A percentile compares a stretch with the other conserved stretches of the same genome.
These are phyloP conservation scores for Alloscopus bannaensis DNA, from an alignment of 2,888 invertebrate genomes.

Conservation along the genomic window DNA sequence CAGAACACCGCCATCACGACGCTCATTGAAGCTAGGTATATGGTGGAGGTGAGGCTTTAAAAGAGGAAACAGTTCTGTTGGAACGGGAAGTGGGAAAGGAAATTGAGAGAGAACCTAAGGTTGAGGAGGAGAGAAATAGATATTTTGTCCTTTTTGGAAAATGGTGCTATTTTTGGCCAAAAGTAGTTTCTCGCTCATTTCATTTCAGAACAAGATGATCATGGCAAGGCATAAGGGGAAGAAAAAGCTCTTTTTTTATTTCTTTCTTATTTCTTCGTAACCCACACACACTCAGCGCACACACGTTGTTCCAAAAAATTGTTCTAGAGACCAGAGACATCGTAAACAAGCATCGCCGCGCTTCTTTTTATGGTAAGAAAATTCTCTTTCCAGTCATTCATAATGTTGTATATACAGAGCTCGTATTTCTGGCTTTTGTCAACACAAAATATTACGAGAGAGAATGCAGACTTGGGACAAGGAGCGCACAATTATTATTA, in stretches of 20 bases:
- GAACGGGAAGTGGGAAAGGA: not conserved
- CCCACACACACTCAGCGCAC: too few relatives aligned
- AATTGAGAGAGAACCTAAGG: slow-evolving; percentile 7
- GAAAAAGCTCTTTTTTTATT: slow-evolving; percentile 18
- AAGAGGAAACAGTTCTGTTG: too few relatives aligned
- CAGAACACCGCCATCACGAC: not conserved
- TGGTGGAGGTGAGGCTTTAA: too few relatives aligned
- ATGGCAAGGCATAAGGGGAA: slow-evolving; percentile 33
- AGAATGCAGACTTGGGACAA: not conserved
- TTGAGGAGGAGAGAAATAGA: slow-evolving; percentile 13
- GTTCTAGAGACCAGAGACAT: too few relatives aligned
- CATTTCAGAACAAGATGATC: slow-evolving; percentile 15
- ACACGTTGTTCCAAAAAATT: not conserved
- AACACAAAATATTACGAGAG: too few relatives aligned
- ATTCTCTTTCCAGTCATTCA: not conserved
- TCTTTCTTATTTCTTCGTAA: not conserved
- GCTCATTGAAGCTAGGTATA: too few relatives aligned
- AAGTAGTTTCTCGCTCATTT: slow-evolving; percentile 10
- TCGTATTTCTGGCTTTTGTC: not conserved
- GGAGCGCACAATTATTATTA: too few relatives aligned
- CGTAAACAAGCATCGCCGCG: not conserved
- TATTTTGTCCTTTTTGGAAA: slow-evolving; percentile 21
- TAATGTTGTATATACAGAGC: not conserved
- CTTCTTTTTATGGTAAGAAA: slow-evolving; percentile 24
- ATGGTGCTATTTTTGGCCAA: slow-evolving; percentile 54